Evolutionary conservation across 92 coral and sea anemone genomes (phyloP), one percentile per base, ranked within the genome.

Genomic region (Zoanthus sociatus): DNA sequence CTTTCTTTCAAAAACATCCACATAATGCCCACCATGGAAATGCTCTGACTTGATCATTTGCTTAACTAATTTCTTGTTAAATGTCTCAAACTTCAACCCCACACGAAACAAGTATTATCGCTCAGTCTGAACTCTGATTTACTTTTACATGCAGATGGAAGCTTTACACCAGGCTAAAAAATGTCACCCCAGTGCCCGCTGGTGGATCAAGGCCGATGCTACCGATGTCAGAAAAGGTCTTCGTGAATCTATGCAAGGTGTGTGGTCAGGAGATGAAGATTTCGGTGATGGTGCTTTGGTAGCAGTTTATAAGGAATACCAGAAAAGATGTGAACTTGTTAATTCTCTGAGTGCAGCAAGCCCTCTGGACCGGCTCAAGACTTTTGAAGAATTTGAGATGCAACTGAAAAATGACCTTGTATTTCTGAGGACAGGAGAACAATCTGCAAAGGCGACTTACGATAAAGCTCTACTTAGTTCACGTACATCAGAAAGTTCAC

Each of bases 131-230:
- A 26, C 26, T 26, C 26, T 26, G 26, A 26, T 26, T 26, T 26
- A 26, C 26, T 26, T 26, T 26, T 26, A 26, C 26, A 26, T 26
- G 26, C 89, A 93, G 96, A 71, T 89, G 56, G 76, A 90, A 58
- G 93, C 87, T 1, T 82, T 93, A 32, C 69, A 82, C 51, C 48
- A 88, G 42, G 84, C 84, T 0, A 74, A 93, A 45, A 58, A 60
- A 4, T 86, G 86, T 37, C 83, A 89, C 73, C 91, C 91, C 9
- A 76, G 48, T 3, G 97, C 92, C 4, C 69, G 95, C 47, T 94
- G 98, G 98, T 94, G 98, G 98, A 86, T 94, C 5, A 94, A 94
- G 56, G 94, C 97, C 55, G 94, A 94, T 89, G 98, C 92, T 33
- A 90, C 92, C 67, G 95, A 94, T 86, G 92, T 94, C 15, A 78